A percentile compares a stretch with the other conserved stretches of the same genome.
Conservation (phyloP, 2,797 vertebrate species). For the Sebastolobus altivelis region DNA sequence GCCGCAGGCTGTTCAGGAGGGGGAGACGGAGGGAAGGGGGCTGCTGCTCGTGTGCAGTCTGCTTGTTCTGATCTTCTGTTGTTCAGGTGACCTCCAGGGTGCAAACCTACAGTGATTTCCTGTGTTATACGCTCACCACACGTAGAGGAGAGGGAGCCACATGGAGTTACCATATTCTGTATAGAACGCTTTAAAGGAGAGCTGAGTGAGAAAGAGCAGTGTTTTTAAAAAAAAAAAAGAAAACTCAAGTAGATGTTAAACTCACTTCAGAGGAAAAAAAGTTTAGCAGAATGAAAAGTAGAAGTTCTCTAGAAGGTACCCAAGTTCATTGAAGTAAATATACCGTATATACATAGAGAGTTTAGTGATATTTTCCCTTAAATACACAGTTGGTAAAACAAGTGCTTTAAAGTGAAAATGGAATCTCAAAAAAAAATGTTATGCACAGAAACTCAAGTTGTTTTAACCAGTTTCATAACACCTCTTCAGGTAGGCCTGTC, state of each 20-base stretch:
- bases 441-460: neutral
- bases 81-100: constrained; percentile 85
- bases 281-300: constrained; percentile 21
- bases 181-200: constrained; percentile 24
- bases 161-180: constrained; percentile 25
- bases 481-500: neutral
- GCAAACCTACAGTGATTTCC: constrained; percentile 83
- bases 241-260: constrained; percentile 11
- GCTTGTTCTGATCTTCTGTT: constrained; percentile 85
- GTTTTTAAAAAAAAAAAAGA: constrained; percentile 10
- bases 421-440: neutral
- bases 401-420: neutral
- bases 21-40: constrained; percentile 60
- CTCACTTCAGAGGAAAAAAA: constrained; percentile 29
- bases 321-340: neutral
- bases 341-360: neutral
- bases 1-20: constrained; percentile 85
- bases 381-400: constrained; percentile 1
- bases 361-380: neutral
- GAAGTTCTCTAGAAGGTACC: constrained; percentile 12
- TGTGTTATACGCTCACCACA: constrained; percentile 48
- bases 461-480: constrained; percentile 3
- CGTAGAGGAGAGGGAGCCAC: constrained; percentile 38
- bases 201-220: constrained; percentile 14
- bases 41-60: constrained; percentile 74